Base-by-base conservation (phyloP, 2,113 vertebrate genomes). In the Leptocoma aspasia region DNA sequence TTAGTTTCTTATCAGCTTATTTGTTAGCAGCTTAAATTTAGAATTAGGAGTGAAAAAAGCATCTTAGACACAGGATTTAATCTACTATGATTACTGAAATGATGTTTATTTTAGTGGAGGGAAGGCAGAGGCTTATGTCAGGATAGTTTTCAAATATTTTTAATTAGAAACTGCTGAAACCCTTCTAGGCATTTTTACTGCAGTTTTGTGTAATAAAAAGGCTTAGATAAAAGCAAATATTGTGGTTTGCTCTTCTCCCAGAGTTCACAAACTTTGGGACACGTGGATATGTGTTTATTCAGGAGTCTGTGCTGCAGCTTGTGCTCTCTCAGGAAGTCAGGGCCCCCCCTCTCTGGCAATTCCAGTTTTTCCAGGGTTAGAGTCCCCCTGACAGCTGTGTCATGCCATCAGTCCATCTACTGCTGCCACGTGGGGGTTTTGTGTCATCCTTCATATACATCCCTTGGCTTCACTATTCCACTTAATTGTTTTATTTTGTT, bases 221-320 rank as follows among this genome's bases (percentile, higher is more conserved):
- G 8, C 53, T 60, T 63, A 47, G 27, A 57, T 41, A 56, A 24
- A 57, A 82, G 47, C 11, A 56, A 63, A 56, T 57, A 17, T 3
- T 15, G 15, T 31, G 61, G 7, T 49, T 28, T 68, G 16, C 16
- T 79, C 52, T 59, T 83, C 45, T 42, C 26, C 49, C 22, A 30
- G 20, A 26, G 13, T 45, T 89, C 44, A 54, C 22, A 54, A 10
- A 21, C 2, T 1, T 42, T 13, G 52, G 35, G 16, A 53, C 15
- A 13, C 0, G 2, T 9, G 24, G 6, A 0, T 42, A 9, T 30
- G 12, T 57, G 16, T 79, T 54, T 27, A 35, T 66, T 84, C 4
- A 50, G 30, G 47, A 70, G 30, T 8, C 30, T 78, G 19, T 31
- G 23, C 41, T 68, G 13, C 21, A 52, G 10, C 39, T 52, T 60